Evolutionary conservation across 1,140 invertebrate species (phyloP).

Genomic region (Branchinecta lindahli): DNA sequence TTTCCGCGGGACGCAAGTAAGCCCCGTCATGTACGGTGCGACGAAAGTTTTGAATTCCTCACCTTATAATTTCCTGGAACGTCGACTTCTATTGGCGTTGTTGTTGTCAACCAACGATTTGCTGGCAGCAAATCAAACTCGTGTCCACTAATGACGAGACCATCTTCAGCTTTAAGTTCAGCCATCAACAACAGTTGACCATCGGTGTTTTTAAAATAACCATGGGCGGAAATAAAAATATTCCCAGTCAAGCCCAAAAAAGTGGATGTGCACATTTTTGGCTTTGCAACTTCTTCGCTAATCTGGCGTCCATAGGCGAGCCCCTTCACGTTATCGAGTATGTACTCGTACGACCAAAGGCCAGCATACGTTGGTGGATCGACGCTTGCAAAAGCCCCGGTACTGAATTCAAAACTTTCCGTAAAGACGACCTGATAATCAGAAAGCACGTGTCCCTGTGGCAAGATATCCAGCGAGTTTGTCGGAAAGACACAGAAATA

Average conservation of each 20-base stretch:
- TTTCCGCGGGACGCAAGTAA: too few relatives aligned
- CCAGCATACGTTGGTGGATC: not conserved
- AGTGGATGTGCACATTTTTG: not conserved
- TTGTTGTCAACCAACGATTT: not conserved
- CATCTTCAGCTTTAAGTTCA: not conserved
- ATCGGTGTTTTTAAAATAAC: not conserved
- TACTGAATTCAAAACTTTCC: not conserved
- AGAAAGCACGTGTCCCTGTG: too few relatives aligned
- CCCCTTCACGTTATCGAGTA: not conserved
- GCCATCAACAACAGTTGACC: not conserved
- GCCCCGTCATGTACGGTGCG: too few relatives aligned
- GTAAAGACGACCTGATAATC: too few relatives aligned
- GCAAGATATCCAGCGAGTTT: too few relatives aligned
- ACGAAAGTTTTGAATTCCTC: not conserved
- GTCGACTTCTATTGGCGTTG: not conserved
- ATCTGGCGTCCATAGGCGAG: not conserved
- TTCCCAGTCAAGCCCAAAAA: not conserved
- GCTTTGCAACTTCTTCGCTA: not conserved
- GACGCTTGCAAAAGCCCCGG: not conserved
- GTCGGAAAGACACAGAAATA: too few relatives aligned
- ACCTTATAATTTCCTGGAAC: conserved; percentile 3
- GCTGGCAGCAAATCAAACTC: not conserved
- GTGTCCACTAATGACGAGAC: not conserved
- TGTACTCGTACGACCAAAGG: not conserved
- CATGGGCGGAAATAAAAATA: not conserved